A percentile compares a stretch with the other conserved stretches of the same genome.
Conservation (phyloP, 2,113 vertebrate species). For the Zingel zingel region DNA sequence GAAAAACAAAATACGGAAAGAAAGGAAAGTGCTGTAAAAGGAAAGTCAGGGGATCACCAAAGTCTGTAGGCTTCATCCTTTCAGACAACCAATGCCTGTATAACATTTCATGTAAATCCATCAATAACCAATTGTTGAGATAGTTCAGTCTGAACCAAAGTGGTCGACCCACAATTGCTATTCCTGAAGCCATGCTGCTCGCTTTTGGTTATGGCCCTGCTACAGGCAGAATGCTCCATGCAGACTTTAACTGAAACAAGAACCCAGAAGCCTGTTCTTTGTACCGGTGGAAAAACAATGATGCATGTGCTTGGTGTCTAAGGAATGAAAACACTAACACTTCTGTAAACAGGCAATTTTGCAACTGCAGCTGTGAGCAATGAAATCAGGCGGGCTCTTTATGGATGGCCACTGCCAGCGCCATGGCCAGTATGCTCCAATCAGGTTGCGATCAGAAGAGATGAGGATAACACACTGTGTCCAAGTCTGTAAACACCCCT, state of each 20-base stretch:
- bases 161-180: not conserved
- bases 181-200: not conserved
- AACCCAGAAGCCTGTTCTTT: not conserved
- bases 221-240: not conserved
- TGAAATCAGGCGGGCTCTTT: slow-evolving; percentile 27
- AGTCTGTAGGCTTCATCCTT: not conserved
- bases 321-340: slow-evolving; percentile 45
- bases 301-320: slow-evolving; percentile 18
- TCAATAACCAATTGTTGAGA: not conserved
- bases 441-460: slow-evolving; percentile 66
- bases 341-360: slow-evolving; percentile 44
- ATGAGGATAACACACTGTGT: slow-evolving; percentile 51
- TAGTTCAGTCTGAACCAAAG: not conserved
- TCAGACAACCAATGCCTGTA: not conserved
- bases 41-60: not conserved
- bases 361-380: slow-evolving; percentile 37
- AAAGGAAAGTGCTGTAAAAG: not conserved
- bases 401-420: slow-evolving; percentile 20
- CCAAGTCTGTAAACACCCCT: slow-evolving; percentile 48
- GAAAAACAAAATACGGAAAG: not conserved
- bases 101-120: not conserved
- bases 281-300: slow-evolving; percentile 36
- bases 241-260: slow-evolving; percentile 7
- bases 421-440: slow-evolving; percentile 37
- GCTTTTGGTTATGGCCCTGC: not conserved